Percentiles rank a stretch among this genome's conserved stretches.
These are phyloP conservation scores for Propithecus perrieri DNA, from an alignment of 2,797 vertebrate genomes.

Conservation along the genomic window DNA sequence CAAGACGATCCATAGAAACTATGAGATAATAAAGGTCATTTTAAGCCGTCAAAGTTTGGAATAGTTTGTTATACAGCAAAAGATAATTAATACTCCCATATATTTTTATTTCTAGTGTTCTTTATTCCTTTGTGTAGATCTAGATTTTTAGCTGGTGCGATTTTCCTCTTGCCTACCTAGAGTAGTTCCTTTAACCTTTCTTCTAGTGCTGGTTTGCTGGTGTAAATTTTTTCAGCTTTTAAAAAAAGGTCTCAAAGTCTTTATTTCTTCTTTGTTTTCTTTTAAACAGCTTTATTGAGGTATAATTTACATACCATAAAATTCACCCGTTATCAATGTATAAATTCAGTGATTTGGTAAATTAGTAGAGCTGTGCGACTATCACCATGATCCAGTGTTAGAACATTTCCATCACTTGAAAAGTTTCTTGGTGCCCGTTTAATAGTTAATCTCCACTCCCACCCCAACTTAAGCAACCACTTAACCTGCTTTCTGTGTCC, in stretches of 20 bases:
- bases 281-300: not conserved
- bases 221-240: not conserved
- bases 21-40: not conserved
- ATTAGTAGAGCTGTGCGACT: not conserved
- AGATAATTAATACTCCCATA: not conserved
- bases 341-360: not conserved
- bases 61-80: not conserved
- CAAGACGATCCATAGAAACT: not conserved
- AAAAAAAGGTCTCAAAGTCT: not conserved
- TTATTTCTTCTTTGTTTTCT: not conserved
- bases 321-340: not conserved
- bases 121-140: not conserved
- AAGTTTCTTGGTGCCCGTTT: not conserved
- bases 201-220: not conserved
- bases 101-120: not conserved
- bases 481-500: not conserved
- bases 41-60: not conserved
- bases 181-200: not conserved
- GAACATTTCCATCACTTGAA: not conserved
- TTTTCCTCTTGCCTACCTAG: not conserved
- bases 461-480: not conserved
- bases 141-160: not conserved
- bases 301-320: not conserved
- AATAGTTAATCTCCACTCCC: not conserved
- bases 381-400: not conserved